Base-by-base conservation (phyloP, 1,140 invertebrate species). In the Lordiphosa mommai region DNA sequence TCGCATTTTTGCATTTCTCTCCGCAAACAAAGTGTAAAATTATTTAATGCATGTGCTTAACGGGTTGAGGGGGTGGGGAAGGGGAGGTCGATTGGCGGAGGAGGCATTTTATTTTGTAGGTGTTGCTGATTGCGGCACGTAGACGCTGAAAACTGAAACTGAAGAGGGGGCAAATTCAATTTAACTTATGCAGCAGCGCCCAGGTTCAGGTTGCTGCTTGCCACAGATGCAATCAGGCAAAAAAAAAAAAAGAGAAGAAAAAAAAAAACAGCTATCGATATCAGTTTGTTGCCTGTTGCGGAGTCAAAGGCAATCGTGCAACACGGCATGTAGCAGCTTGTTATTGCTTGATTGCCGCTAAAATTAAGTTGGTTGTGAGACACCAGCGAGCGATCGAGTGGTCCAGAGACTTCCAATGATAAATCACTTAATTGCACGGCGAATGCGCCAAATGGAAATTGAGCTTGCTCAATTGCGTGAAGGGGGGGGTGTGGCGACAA, bases 311-410 rank as follows among this genome's bases (percentile, higher is more conserved):
- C 76, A 82, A 82, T 82, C 76, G 76, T 82, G 77, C 77, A 84
- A 82, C 76, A 82, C 71, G 76, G 76, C 77, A 82, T 82, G 76
- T 82, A 76, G 76, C 71, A 84, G 77, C 77, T 84, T 84, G 77
- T 84, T 84, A 84, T 84, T 84, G 77, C 77, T 84, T 84, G 77
- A 84, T 84, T 84, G 77, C 77, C 72, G 77, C 77, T 84, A 84
- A 84, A 84, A 84, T 84, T 84, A 84, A 84, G 77, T 84, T 84
- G 77, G 72, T 72, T 59, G 71, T 73, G 74, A 77, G 65, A 70
- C 48, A 23, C 20, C 6, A 23, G 20, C 20, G 20, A 23, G 20
- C 20, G 20, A 23, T 4, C 20, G 20, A 23, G 20, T 23, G 20
- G 20, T 23, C 20, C 20, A 57, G 66, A 61, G 65, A 72, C 77